Base-by-base conservation (phyloP, 2,888 invertebrate genomes). In the Stegana nigrithorax region DNA sequence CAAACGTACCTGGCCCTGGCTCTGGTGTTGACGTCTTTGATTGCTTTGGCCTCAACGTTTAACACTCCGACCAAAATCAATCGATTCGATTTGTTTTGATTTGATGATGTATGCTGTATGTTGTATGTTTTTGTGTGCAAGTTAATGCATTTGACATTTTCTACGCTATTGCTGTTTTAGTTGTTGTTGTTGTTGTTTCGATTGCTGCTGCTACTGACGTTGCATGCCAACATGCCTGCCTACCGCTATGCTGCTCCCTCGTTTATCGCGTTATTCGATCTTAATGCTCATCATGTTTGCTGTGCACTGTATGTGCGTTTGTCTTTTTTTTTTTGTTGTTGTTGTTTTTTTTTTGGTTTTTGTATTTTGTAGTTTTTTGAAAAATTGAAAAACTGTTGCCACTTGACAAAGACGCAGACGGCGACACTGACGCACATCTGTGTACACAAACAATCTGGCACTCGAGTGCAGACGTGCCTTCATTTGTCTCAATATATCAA, bases 241-340 rank as follows among this genome's bases (percentile, higher is more conserved):
- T 47, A 47, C 25, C 47, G 25, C 47, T 57, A 36, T 55, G 65
- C 63, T 65, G 64, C 68, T 63, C 60, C 64, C 61, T 62, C 56
- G 71, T 60, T 67, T 75, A 75, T 75, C 75, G 63, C 65, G 75
- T 77, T 79, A 79, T 77, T 78, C 62, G 78, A 75, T 75, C 75
- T 75, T 73, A 79, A 79, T 75, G 75, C 75, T 65, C 75, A 65
- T 68, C 75, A 67, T 79, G 75, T 79, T 79, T n/a, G n/a, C n/a
- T n/a, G n/a, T n/a, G n/a, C n/a, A n/a, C n/a, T n/a, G n/a, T n/a
- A n/a, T n/a, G n/a, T n/a, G n/a, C 77, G 67, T 71, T 73, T 77
- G 65, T 69, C 47, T 12, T 66, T 58, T 32, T 26, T 17, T 21
- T 51, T 21, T 42, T 53, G 10, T 44, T 23, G 45, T 36, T 1